Evolutionary conservation across 2,113 vertebrate genomes (phyloP).

Genomic region (Pseudorasbora parva): DNA sequence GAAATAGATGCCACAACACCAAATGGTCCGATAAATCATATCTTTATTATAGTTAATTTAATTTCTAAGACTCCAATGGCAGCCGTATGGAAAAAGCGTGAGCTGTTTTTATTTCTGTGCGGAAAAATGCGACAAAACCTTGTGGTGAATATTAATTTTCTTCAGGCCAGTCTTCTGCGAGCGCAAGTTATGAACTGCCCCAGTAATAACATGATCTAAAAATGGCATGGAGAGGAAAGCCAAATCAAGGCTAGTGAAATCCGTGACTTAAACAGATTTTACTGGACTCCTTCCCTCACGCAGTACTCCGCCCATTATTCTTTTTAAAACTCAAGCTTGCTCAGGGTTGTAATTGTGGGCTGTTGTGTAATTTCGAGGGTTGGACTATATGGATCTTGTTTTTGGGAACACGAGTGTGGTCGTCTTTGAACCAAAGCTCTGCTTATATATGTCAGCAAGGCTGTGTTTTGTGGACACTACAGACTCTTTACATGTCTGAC

Average conservation of each 20-base stretch:
- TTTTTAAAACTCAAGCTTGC: slow-evolving; percentile 48
- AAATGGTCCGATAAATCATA: slow-evolving; percentile 34
- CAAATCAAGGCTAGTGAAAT: slow-evolving; percentile 49
- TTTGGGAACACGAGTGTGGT: slow-evolving; percentile 46
- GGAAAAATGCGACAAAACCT: slow-evolving; percentile 16
- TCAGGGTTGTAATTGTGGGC: slow-evolving; percentile 69
- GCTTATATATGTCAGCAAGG: slow-evolving; percentile 32
- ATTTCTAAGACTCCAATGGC: slow-evolving; percentile 22
- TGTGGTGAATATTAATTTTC: slow-evolving; percentile 38
- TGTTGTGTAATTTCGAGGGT: slow-evolving; percentile 60
- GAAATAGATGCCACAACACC: slow-evolving; percentile 43
- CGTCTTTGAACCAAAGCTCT: slow-evolving; percentile 47
- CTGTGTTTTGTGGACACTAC: slow-evolving; percentile 46
- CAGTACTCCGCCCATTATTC: slow-evolving; percentile 49
- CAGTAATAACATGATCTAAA: slow-evolving; percentile 54
- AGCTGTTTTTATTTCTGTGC: slow-evolving; percentile 19
- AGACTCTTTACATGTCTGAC: slow-evolving; percentile 59
- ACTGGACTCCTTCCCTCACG: slow-evolving; percentile 57
- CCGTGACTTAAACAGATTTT: slow-evolving; percentile 60
- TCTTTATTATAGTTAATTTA: slow-evolving; percentile 47
- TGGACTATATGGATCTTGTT: slow-evolving; percentile 53
- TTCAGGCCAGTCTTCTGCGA: slow-evolving; percentile 6
- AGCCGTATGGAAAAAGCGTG: background rate
- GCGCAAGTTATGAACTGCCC: slow-evolving; percentile 31
- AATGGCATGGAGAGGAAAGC: slow-evolving; percentile 57